Percentiles rank a stretch among this genome's conserved stretches.
Evolutionary conservation across 2,113 vertebrate genomes (phyloP).

Genomic region (Pantherophis guttatus): DNA sequence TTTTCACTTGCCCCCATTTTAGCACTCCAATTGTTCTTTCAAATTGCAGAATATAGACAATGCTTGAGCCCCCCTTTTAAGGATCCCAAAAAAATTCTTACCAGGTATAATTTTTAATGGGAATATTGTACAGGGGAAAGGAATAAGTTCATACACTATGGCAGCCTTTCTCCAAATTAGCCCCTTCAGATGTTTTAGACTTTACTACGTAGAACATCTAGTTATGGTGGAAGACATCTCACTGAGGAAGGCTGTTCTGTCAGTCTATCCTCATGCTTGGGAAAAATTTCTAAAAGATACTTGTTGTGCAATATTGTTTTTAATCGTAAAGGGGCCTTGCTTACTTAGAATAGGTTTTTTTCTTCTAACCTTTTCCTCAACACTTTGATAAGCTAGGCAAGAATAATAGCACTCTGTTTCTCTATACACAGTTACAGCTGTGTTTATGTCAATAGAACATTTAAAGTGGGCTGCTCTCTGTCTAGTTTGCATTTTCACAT

Average conservation of each 20-base stretch:
- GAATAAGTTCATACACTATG: not conserved
- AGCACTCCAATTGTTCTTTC: not conserved
- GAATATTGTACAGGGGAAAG: not conserved
- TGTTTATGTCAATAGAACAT: not conserved
- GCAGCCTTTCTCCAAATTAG: not conserved
- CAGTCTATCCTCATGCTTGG: not conserved
- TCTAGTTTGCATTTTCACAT: not conserved
- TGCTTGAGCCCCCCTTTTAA: not conserved
- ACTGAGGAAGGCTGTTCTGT: not conserved
- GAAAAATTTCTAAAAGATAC: not conserved
- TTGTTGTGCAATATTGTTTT: too few species aligned
- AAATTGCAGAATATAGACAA: not conserved
- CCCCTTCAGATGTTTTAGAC: not conserved
- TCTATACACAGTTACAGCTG: too few species aligned
- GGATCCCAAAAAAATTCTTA: not conserved
- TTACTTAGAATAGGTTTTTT: not conserved
- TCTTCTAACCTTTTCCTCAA: not conserved
- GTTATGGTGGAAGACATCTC: not conserved
- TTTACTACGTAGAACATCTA: not conserved
- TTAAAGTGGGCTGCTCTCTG: not conserved
- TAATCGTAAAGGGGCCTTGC: not conserved
- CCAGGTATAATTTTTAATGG: not conserved
- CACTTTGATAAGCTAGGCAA: not conserved
- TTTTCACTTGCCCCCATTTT: not conserved
- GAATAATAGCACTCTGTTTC: not conserved